These are phyloP conservation scores for Pseudococcus longispinus DNA, from an alignment of 2,888 invertebrate genomes.

Conservation along the genomic window DNA sequence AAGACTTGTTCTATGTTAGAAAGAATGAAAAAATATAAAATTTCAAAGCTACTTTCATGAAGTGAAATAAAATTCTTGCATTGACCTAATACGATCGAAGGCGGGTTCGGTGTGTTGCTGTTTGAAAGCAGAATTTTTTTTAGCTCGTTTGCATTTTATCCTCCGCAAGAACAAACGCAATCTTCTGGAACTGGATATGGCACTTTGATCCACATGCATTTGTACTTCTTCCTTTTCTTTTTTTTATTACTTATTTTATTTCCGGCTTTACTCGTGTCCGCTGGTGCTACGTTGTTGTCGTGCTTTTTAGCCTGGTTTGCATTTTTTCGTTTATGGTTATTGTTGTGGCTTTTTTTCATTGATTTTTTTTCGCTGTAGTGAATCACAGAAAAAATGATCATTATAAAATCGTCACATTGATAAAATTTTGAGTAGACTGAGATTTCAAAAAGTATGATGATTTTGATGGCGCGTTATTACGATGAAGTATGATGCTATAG, in stretches of 20 bases:
- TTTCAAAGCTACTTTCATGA: not conserved
- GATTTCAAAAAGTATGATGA: not conserved
- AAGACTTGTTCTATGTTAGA: constrained; percentile 17
- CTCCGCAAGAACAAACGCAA: constrained; percentile 61
- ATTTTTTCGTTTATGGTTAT: constrained; percentile 35
- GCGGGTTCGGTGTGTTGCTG: not conserved
- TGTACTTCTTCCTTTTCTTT: constrained; percentile 59
- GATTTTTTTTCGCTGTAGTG: constrained; percentile 16
- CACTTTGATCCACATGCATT: constrained; percentile 62
- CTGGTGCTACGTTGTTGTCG: constrained; percentile 23
- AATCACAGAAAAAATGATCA: not conserved
- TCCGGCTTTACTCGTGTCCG: not conserved
- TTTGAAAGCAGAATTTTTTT: not conserved
- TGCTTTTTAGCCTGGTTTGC: constrained; percentile 27
- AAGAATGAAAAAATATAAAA: not conserved
- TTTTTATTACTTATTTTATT: constrained; percentile 23
- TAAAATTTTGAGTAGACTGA: not conserved
- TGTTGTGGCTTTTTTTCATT: not conserved
- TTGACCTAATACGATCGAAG: not conserved
- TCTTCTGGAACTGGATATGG: constrained; percentile 62
- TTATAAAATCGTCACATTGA: not conserved
- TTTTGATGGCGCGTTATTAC: not conserved
- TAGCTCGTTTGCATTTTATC: not conserved
- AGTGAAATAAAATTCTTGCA: not conserved
- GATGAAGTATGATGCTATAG: not conserved